phyloP scores from a whole-genome alignment of 92 coral and sea anemone genomes.

The Desmophyllum pertusum region DNA sequence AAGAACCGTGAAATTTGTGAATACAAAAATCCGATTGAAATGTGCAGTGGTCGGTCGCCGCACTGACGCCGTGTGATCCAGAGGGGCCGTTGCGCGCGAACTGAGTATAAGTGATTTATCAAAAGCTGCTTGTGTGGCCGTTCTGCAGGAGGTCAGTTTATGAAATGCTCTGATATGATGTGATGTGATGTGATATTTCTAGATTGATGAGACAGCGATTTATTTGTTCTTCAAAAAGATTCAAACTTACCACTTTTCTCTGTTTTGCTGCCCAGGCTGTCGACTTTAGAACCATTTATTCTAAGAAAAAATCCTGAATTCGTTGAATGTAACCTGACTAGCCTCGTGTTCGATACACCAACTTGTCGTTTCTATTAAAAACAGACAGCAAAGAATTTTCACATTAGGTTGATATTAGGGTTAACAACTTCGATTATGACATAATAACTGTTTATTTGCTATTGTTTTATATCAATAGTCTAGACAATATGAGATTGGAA shows the following conservation, averaged over 20 bases:
- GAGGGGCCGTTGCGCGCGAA: no score
- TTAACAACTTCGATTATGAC: slow-evolving; percentile 11
- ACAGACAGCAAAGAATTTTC: neutral
- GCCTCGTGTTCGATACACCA: neutral
- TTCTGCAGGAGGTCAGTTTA: slow-evolving; percentile 3
- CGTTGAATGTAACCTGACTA: neutral
- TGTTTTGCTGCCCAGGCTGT: neutral
- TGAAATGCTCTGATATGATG: neutral
- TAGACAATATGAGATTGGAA: slow-evolving; percentile 20
- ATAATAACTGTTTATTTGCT: slow-evolving; percentile 30
- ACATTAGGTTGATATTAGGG: slow-evolving; percentile 20
- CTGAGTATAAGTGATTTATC: slow-evolving; percentile 17
- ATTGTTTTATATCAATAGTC: slow-evolving; percentile 29
- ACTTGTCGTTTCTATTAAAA: slow-evolving; percentile 8
- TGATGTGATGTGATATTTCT: neutral
- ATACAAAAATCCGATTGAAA: slow-evolving; percentile 2
- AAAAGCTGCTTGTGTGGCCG: slow-evolving; percentile 43
- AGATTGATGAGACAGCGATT: neutral
- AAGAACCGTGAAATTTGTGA: neutral
- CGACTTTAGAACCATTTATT: slow-evolving; percentile 2
- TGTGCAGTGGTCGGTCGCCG: neutral
- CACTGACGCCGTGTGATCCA: neutral
- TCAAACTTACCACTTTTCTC: slow-evolving; percentile 16
- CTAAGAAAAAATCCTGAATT: slow-evolving; percentile 6
- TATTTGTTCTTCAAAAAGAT: neutral